Conservation (phyloP, 2,888 invertebrate species). For the Linnaemya tessellans region DNA sequence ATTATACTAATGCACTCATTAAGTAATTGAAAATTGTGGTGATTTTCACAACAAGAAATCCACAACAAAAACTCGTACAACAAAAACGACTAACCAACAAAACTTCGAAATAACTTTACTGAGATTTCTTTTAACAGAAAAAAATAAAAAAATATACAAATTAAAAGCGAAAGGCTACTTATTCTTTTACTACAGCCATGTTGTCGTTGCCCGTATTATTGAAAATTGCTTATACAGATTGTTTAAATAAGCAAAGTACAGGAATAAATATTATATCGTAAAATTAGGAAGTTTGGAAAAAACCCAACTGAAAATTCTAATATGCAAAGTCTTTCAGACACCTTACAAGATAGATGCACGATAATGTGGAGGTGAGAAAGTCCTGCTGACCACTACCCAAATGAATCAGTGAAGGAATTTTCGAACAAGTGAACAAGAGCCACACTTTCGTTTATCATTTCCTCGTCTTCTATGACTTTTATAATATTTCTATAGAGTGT, state of each 20-base stretch:
- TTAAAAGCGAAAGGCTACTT: slow-evolving; percentile 36
- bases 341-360: too few relatives aligned
- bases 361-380: too few relatives aligned
- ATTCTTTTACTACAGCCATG: slow-evolving; percentile 36
- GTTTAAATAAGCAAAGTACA: slow-evolving; percentile 27
- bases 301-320: slow-evolving; percentile 48
- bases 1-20: slow-evolving; percentile 76
- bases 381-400: too few relatives aligned
- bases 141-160: not conserved
- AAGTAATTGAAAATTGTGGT: slow-evolving; percentile 75
- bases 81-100: slow-evolving; percentile 52
- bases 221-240: slow-evolving; percentile 57
- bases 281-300: slow-evolving; percentile 23
- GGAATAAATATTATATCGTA: slow-evolving; percentile 39
- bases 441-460: too few relatives aligned
- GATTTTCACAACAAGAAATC: slow-evolving; percentile 53
- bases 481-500: too few relatives aligned
- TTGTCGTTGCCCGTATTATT: slow-evolving; percentile 61
- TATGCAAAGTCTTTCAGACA: too few relatives aligned
- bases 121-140: slow-evolving; percentile 11
- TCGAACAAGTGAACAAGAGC: too few relatives aligned
- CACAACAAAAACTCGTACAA: slow-evolving; percentile 36
- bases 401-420: too few relatives aligned
- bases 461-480: too few relatives aligned
- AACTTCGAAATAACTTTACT: slow-evolving; percentile 44